Conservation (phyloP, 2,797 vertebrate species). For the Echiichthys vipera region DNA sequence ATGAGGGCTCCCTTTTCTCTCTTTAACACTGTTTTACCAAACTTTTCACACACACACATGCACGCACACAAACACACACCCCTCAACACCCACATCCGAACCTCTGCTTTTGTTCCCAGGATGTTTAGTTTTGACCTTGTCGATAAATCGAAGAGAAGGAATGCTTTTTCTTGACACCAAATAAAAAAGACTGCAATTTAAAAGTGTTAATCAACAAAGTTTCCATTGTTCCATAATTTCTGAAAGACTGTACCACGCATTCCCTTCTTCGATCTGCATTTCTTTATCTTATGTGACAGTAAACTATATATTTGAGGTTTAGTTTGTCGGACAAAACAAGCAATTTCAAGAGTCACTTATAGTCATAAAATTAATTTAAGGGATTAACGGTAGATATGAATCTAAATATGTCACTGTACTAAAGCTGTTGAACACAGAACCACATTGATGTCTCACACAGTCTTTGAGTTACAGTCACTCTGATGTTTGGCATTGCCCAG, state of each 20-base stretch:
- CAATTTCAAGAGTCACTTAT: background rate
- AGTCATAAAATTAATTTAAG: background rate
- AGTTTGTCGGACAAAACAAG: background rate
- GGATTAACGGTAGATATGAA: background rate
- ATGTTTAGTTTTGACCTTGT: constrained; percentile 61
- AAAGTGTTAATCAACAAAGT: background rate
- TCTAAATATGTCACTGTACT: background rate
- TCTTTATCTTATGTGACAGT: background rate
- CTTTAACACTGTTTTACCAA: constrained; percentile 67
- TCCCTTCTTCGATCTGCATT: rapidly evolving
- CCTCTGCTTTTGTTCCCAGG: constrained; percentile 66
- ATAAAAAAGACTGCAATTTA: background rate
- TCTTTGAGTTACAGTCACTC: background rate
- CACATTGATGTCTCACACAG: background rate
- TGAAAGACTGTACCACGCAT: no score
- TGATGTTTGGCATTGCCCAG: background rate
- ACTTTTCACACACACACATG: constrained; percentile 50
- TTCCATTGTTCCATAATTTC: no score
- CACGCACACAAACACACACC: constrained; percentile 5
- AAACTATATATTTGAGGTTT: background rate
- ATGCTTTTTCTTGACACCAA: constrained; percentile 15
- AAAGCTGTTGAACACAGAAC: background rate
- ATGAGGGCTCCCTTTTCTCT: constrained; percentile 67
- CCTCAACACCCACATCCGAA: constrained; percentile 64
- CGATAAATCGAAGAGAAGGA: constrained; percentile 10